Conservation (phyloP, 2,888 invertebrate genomes). For the Tenthredo mesomela region DNA sequence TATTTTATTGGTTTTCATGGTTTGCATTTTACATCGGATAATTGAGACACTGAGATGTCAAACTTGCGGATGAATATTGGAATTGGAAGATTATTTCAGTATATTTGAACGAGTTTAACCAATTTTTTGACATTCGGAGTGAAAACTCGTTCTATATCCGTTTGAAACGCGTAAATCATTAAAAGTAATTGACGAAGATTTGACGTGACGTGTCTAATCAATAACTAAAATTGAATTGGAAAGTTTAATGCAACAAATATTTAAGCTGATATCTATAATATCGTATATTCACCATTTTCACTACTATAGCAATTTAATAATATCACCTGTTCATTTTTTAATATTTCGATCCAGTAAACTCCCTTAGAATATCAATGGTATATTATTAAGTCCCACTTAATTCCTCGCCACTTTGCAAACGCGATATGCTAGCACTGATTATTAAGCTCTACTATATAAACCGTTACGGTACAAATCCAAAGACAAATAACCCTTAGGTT, state of each 20-base stretch:
- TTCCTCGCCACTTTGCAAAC: background rate
- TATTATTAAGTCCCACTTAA: background rate
- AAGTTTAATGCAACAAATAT: background rate
- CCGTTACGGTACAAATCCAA: background rate
- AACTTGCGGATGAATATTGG: background rate
- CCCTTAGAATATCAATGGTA: background rate
- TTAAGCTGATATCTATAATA: background rate
- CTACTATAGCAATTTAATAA: background rate
- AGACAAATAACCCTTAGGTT: conserved; percentile 34
- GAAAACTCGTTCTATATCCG: background rate
- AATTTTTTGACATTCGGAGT: background rate
- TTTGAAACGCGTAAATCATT: background rate
- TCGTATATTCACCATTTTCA: background rate
- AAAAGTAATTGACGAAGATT: background rate
- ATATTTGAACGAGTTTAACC: background rate
- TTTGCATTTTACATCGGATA: background rate
- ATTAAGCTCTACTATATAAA: conserved; percentile 15
- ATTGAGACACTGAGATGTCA: background rate
- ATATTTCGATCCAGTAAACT: background rate
- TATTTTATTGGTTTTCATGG: background rate
- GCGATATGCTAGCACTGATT: conserved; percentile 15
- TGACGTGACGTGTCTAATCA: background rate
- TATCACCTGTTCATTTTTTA: background rate
- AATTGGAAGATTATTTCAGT: background rate
- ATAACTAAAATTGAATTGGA: background rate